Percentiles rank a stretch among this genome's conserved stretches.
Evolutionary conservation across 2,797 vertebrate genomes (phyloP).

Genomic region (Coracias cyanogaster): DNA sequence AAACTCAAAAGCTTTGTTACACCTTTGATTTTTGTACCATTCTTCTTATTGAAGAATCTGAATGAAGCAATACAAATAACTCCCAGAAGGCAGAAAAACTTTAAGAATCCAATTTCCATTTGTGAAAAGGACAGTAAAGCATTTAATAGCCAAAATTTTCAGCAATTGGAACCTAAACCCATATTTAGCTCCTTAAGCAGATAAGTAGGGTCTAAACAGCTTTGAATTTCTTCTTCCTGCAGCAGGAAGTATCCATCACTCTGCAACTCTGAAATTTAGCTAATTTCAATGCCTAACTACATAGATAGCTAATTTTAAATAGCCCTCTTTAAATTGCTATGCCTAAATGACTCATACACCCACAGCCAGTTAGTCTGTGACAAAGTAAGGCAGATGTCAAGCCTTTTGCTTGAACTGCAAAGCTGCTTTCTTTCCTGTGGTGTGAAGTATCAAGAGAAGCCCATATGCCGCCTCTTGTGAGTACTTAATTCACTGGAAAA

Average conservation of each 20-base stretch:
- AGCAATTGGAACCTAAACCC: not conserved
- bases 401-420: slow-evolving; percentile 33
- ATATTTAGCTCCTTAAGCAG: not conserved
- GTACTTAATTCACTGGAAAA: slow-evolving; percentile 1
- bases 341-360: slow-evolving; percentile 12
- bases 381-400: slow-evolving; percentile 45
- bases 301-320: slow-evolving; percentile 26
- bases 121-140: not conserved
- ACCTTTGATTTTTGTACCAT: not conserved
- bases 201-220: not conserved
- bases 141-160: not conserved
- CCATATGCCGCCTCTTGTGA: slow-evolving; percentile 21
- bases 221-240: not conserved
- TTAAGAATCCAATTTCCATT: not conserved
- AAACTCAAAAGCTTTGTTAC: not conserved
- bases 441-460: not conserved
- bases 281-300: slow-evolving; percentile 21
- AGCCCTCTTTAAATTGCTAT: not conserved
- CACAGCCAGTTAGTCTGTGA: slow-evolving; percentile 7
- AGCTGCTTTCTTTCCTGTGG: slow-evolving; percentile 6
- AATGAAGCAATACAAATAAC: not conserved
- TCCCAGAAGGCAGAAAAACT: not conserved
- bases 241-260: not conserved
- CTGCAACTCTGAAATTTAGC: not conserved
- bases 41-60: not conserved